phyloP scores from a whole-genome alignment of 2,888 invertebrate genomes.

The Lomographa bimaculata region DNA sequence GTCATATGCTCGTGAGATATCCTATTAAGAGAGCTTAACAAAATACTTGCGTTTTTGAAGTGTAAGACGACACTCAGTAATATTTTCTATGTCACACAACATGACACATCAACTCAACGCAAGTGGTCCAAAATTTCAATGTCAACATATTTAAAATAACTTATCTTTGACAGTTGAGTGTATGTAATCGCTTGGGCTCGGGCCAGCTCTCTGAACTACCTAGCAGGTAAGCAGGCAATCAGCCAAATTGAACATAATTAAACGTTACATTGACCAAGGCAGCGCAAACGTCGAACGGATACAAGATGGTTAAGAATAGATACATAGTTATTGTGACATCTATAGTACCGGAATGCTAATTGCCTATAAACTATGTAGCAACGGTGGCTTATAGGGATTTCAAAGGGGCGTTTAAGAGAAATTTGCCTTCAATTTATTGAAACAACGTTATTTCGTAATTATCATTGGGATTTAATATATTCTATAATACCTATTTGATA shows the following conservation, averaged over 20 bases:
- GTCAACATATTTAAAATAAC: slow-evolving; percentile 79
- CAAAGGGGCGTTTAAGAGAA: not conserved
- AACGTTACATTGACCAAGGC: slow-evolving; percentile 75
- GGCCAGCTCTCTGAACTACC: slow-evolving; percentile 69
- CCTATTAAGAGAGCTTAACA: too few species aligned
- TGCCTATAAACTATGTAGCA: slow-evolving; percentile 13
- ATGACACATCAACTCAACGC: slow-evolving; percentile 55
- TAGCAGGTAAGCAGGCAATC: slow-evolving; percentile 78
- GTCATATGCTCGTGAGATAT: too few species aligned
- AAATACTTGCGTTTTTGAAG: slow-evolving; percentile 24
- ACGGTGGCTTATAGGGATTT: slow-evolving; percentile 17
- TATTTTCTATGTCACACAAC: slow-evolving; percentile 40
- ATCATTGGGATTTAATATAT: too few species aligned
- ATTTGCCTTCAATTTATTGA: too few species aligned
- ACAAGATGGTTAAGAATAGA: slow-evolving; percentile 48
- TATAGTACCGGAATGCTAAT: slow-evolving; percentile 27
- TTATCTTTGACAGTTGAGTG: slow-evolving; percentile 81
- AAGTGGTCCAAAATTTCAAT: slow-evolving; percentile 65
- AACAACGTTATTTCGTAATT: too few species aligned
- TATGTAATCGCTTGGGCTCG: slow-evolving; percentile 73
- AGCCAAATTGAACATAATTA: slow-evolving; percentile 79
- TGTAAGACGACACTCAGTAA: slow-evolving; percentile 38
- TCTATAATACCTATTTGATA: too few species aligned
- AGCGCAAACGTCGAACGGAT: slow-evolving; percentile 64
- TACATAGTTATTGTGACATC: slow-evolving; percentile 35